A percentile compares a stretch with the other conserved stretches of the same genome.
Conservation (phyloP, 1,140 invertebrate genomes). For the Myzus persicae region DNA sequence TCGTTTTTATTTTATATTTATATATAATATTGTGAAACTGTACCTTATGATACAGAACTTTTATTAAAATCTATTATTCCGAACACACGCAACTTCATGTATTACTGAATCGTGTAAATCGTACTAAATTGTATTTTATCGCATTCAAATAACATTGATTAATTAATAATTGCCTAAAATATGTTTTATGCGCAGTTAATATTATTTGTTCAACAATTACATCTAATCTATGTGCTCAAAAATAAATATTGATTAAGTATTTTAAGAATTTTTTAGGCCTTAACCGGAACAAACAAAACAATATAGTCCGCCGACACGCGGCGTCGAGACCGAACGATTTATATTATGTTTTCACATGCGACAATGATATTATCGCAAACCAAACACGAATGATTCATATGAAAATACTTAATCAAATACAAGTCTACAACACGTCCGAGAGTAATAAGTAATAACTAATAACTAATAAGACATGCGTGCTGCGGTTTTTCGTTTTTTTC, state of each 20-base stretch:
- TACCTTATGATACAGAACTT: background rate
- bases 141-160: background rate
- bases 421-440: background rate
- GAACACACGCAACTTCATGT: background rate
- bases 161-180: background rate
- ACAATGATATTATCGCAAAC: background rate
- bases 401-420: background rate
- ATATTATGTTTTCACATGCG: background rate
- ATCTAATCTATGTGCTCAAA: background rate
- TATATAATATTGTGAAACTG: background rate
- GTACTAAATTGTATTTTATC: background rate
- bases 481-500: background rate
- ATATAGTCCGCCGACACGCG: background rate
- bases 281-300: background rate
- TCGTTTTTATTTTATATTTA: background rate
- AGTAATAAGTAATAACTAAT: too few species aligned
- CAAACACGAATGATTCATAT: background rate
- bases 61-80: background rate
- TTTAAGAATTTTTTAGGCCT: background rate
- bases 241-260: conserved; percentile 1
- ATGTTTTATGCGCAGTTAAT: background rate
- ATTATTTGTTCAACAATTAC: background rate
- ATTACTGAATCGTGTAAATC: background rate
- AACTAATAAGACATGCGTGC: too few species aligned
- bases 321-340: background rate